Base-by-base conservation (phyloP, 2,888 invertebrate species). In the Dolomedes plantarius region DNA sequence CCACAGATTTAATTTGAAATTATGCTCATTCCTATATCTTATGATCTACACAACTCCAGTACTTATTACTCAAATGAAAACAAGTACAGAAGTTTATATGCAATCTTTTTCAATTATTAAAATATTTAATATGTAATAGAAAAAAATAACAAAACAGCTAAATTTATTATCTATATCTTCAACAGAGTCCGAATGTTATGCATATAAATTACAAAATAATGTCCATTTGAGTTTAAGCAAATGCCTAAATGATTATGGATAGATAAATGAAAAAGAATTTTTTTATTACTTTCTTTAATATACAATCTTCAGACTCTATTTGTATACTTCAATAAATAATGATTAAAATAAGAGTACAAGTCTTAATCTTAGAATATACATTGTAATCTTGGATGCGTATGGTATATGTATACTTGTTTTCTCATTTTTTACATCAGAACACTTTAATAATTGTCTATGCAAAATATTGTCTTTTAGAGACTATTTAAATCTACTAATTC, bases 401-500 rank as follows among this genome's bases (percentile, higher is more conserved):
- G 11, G 46, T 16, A 11, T 9, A 46, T 46, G n/a, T 11, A 46
- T 46, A 46, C 11, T 2, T 9, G 11, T 16, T 46, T 36, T 9
- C 36, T 36, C 36, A 46, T 6, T 46, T 2, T 46, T 46, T 46
- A 46, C 11, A 46, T 2, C 19, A 11, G 19, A 56, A 56, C 56
- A 56, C 23, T 23, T 19, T 23, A 23, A 16, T 6, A 16, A 56
- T 56, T 50, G 29, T 69, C 56, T 71, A 80, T 39, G 64, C 72
- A 80, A 80, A 80, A 80, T 80, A 80, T 67, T 29, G 62, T 65
- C 5, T 7, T 46, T 65, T 65, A 31, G 16, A 65, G 3, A n/a
- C 65, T 65, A 65, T 23, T 29, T 6, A 65, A 65, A 29, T 73
- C 79, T 80, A 73, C 50, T 80, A 80, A 80, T 80, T 80, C 79